Conservation (phyloP, 1,140 invertebrate genomes). For the Sycophila sp. region DNA sequence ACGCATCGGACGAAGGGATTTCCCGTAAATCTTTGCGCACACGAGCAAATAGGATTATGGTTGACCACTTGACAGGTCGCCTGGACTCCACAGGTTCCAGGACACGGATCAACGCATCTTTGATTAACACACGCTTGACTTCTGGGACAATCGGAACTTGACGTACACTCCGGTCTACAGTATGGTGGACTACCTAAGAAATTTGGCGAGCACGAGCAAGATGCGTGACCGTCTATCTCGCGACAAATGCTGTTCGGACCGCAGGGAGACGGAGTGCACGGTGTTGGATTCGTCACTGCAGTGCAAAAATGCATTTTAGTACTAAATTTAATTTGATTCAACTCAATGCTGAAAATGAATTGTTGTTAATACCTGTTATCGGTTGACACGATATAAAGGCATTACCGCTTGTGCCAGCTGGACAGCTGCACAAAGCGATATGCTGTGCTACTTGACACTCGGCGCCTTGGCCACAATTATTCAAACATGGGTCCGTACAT, state of each 20-base stretch:
- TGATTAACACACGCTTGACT: constrained; percentile 60
- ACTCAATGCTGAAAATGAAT: neutral
- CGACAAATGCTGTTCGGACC: constrained; percentile 78
- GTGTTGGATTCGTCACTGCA: constrained; percentile 65
- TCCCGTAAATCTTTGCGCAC: constrained; percentile 69
- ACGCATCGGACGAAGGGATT: constrained; percentile 68
- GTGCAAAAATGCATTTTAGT: neutral
- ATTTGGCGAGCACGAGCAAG: constrained; percentile 71
- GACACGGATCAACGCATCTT: constrained; percentile 62
- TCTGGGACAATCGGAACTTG: constrained; percentile 60
- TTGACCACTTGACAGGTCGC: constrained; percentile 60
- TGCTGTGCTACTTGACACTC: constrained; percentile 77
- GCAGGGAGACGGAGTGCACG: constrained; percentile 77
- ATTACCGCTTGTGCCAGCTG: constrained; percentile 73
- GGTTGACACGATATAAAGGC: constrained; percentile 70
- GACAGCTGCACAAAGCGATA: constrained; percentile 75
- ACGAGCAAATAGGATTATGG: constrained; percentile 69
- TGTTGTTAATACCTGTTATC: constrained; percentile 59
- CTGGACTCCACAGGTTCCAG: constrained; percentile 59
- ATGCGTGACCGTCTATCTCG: constrained; percentile 69
- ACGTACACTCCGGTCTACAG: constrained; percentile 69
- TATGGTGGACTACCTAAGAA: constrained; percentile 73
- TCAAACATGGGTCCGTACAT: constrained; percentile 77
- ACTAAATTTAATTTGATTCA: constrained; percentile 50
- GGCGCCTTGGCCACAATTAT: constrained; percentile 74